Evolutionary conservation across 2,113 vertebrate genomes (phyloP), one percentile per base, ranked within the genome.

Genomic region (Nothocercus julius): DNA sequence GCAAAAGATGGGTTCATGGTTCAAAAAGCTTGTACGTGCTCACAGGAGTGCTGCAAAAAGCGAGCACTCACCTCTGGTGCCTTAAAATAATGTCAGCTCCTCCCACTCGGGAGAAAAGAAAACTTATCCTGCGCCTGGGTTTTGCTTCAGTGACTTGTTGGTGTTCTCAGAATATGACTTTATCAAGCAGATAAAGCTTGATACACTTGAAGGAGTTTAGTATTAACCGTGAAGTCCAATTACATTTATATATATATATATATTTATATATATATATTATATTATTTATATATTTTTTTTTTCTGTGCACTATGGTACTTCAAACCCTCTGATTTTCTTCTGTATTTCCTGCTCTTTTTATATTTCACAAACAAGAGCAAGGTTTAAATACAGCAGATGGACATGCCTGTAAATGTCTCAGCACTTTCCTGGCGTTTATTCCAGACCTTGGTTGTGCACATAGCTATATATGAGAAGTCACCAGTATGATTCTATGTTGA

Each of bases 341-440:
- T 49, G 47, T 49, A 49, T 49, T 49, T 49, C 47, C 47, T 49
- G 47, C 20, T 3, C 4, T 1, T 22, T 32, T 7, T 20, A 0
- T 28, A 1, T 22, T 56, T 51, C 18, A 32, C 47, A 45, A 38
- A 32, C 28, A 32, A 45, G 72, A 40, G 16, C 3, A 5, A 5
- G 27, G 40, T 25, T 45, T n/a, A 32, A 44, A 56, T 62, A 4
- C 13, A 64, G 54, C 38, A 28, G 59, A 13, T 6, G 32, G 42
- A 24, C 4, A 0, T 7, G 21, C 40, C 9, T 3, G 0, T 25
- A 36, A 32, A 5, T 0, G 4, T 45, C 14, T 32, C 67, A 25
- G 47, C 12, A 2, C 22, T 54, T 49, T 40, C 8, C 0, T 22
- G 51, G 68, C 16, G 15, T 11, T 86, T 16, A 5, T 62, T 53